Evolutionary conservation across 2,797 vertebrate genomes (phyloP).

Genomic region (Enteromius paludinosus): DNA sequence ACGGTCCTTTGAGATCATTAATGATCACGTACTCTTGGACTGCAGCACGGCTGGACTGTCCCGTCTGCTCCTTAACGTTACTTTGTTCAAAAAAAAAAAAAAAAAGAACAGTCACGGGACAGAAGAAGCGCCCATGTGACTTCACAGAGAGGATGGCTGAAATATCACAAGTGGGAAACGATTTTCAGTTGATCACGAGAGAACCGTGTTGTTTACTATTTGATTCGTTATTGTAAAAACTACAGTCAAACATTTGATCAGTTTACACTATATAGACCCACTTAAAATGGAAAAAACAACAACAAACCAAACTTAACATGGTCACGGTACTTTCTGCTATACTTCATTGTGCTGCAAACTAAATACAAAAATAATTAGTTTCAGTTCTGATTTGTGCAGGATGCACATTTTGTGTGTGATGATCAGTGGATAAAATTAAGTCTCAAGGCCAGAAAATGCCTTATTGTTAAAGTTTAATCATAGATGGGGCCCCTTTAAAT

Average conservation of each 20-base stretch:
- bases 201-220: background rate
- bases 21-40: background rate
- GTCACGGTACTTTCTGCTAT: background rate
- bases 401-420: background rate
- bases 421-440: background rate
- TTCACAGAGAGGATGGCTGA: conserved; percentile 54
- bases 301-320: background rate
- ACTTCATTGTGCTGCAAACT: background rate
- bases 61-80: conserved; percentile 60
- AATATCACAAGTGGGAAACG: conserved; percentile 16
- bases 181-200: background rate
- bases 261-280: background rate
- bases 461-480: conserved; percentile 6
- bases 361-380: background rate
- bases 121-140: conserved; percentile 73
- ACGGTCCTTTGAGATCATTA: background rate
- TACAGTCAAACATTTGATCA: background rate
- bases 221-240: background rate
- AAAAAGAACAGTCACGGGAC: conserved; percentile 70
- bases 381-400: background rate
- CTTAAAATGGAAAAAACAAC: background rate
- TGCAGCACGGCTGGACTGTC: conserved; percentile 36
- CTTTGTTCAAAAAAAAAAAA: conserved; percentile 51
- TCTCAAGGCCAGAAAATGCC: background rate
- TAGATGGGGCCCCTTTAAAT: background rate